Evolutionary conservation across 2,888 invertebrate genomes (phyloP).

Genomic region (Allacma fusca): DNA sequence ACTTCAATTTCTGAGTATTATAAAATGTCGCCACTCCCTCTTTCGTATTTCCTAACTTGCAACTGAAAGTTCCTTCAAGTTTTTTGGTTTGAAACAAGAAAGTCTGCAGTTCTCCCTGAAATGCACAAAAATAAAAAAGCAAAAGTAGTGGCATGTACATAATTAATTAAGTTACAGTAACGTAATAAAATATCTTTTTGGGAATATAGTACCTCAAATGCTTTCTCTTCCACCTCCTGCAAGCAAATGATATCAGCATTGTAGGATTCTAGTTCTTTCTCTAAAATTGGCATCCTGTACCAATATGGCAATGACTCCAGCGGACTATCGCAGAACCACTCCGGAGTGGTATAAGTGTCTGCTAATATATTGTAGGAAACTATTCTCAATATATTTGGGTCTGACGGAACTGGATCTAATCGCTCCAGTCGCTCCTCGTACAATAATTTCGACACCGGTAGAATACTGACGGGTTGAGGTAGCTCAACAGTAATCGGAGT

Average conservation of each 20-base stretch:
- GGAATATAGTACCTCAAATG: slow-evolving; percentile 68
- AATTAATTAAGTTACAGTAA: slow-evolving; percentile 3
- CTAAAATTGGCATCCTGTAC: slow-evolving; percentile 84
- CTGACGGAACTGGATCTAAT: slow-evolving; percentile 50
- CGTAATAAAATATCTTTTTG: slow-evolving; percentile 29
- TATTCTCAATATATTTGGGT: slow-evolving; percentile 71
- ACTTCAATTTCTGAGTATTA: slow-evolving; percentile 71
- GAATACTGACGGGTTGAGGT: slow-evolving; percentile 33
- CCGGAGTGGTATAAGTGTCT: slow-evolving; percentile 88
- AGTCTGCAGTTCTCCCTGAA: slow-evolving; percentile 53
- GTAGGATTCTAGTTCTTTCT: slow-evolving; percentile 85
- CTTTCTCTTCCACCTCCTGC: slow-evolving; percentile 88
- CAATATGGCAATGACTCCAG: slow-evolving; percentile 80
- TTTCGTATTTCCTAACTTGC: slow-evolving; percentile 76
- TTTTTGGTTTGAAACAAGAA: slow-evolving; percentile 44
- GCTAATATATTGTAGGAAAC: slow-evolving; percentile 91
- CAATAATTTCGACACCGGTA: slow-evolving; percentile 46
- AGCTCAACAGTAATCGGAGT: slow-evolving; percentile 47
- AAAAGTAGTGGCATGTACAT: no score
- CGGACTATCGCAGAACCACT: slow-evolving; percentile 78
- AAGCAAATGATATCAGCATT: slow-evolving; percentile 89
- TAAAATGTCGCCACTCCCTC: slow-evolving; percentile 87
- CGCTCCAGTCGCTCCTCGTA: slow-evolving; percentile 49
- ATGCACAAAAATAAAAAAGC: slow-evolving; percentile 5
- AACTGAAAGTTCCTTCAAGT: slow-evolving; percentile 70